phyloP scores from a whole-genome alignment of 2,797 vertebrate species.

The Acipenser transmontanus region DNA sequence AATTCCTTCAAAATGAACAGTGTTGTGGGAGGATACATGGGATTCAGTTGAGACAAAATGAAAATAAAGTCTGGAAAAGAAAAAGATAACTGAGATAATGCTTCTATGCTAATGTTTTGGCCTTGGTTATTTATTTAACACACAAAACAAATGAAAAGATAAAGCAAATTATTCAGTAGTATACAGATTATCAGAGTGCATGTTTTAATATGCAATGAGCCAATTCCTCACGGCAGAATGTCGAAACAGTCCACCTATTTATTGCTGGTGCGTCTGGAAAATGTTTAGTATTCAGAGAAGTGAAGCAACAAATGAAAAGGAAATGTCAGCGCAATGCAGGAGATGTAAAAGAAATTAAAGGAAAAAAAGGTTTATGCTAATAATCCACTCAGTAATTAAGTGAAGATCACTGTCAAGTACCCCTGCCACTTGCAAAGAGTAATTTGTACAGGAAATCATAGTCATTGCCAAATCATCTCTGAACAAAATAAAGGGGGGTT shows the following conservation, averaged over 20 bases:
- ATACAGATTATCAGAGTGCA: too few species aligned
- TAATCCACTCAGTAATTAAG: slow-evolving; percentile 95
- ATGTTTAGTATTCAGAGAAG: slow-evolving; percentile 76
- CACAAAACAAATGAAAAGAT: too few species aligned
- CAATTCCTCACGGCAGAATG: not conserved
- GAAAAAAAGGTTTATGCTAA: slow-evolving; percentile 85
- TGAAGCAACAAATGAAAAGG: slow-evolving; percentile 81
- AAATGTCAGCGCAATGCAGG: slow-evolving; percentile 82
- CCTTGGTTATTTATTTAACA: too few species aligned
- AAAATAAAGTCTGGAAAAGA: too few species aligned
- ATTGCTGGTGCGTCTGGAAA: slow-evolving; percentile 42
- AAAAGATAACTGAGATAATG: too few species aligned
- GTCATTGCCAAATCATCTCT: slow-evolving; percentile 85
- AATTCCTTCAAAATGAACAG: too few species aligned
- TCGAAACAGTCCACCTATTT: not conserved
- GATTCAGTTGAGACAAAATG: too few species aligned
- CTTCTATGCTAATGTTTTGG: too few species aligned
- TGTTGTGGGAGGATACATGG: too few species aligned
- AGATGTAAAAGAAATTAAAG: slow-evolving; percentile 85
- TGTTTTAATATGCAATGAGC: not conserved
- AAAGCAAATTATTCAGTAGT: too few species aligned
- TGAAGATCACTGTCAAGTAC: slow-evolving; percentile 88
- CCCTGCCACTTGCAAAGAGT: slow-evolving; percentile 84
- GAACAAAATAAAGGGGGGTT: slow-evolving; percentile 48
- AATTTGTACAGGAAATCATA: slow-evolving; percentile 85